phyloP scores from a whole-genome alignment of 2,888 invertebrate genomes.

The Microdon myrmicae region DNA sequence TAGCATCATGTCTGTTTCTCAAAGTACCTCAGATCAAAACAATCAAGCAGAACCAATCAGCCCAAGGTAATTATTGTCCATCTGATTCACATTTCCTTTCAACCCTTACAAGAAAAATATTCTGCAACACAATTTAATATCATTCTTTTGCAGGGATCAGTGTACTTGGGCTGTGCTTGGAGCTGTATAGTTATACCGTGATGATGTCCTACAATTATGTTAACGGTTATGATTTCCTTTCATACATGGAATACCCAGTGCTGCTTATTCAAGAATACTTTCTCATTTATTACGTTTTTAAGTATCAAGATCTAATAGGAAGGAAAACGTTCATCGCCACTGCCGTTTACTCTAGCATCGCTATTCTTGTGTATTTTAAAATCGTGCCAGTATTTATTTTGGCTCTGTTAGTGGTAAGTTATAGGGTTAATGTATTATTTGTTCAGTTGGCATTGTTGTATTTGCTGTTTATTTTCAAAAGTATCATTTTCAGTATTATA shows the following conservation, averaged over 20 bases:
- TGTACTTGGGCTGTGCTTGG: constrained; percentile 62
- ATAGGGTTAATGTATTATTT: too few species aligned
- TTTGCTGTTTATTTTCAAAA: too few species aligned
- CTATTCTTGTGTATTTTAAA: constrained; percentile 67
- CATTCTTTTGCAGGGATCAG: constrained; percentile 60
- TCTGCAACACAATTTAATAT: constrained; percentile 1
- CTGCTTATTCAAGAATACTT: constrained; percentile 80
- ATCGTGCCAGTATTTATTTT: constrained; percentile 61
- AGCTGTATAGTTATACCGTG: constrained; percentile 78
- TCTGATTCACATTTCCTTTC: constrained; percentile 2
- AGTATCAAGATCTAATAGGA: constrained; percentile 73
- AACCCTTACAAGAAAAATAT: background rate
- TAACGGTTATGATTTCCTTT: constrained; percentile 77
- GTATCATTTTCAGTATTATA: too few species aligned
- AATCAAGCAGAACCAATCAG: constrained; percentile 73
- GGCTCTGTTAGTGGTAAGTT: constrained; percentile 66
- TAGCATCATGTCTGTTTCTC: constrained; percentile 78
- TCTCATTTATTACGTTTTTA: constrained; percentile 77
- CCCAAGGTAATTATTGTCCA: constrained; percentile 72
- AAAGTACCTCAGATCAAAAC: constrained; percentile 86
- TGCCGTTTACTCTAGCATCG: constrained; percentile 66
- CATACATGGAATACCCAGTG: constrained; percentile 87
- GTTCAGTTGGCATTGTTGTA: too few species aligned
- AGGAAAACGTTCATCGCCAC: constrained; percentile 61
- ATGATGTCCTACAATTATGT: constrained; percentile 84